Evolutionary conservation across 1,140 invertebrate species (phyloP).

Genomic region (Campoletis sonorensis): DNA sequence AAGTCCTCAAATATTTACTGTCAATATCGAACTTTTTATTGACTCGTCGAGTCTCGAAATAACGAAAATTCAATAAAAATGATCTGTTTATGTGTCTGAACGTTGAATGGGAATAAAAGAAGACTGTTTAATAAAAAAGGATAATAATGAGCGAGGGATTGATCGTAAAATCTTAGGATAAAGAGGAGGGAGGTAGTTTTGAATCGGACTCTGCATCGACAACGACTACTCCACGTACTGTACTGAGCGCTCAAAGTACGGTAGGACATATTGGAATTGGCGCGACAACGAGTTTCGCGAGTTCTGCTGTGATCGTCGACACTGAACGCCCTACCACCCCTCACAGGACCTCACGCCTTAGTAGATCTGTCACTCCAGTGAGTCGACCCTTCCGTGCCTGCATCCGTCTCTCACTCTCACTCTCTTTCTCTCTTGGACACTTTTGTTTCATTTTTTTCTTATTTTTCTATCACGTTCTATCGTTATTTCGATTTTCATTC

Average conservation of each 20-base stretch:
- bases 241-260: conserved; percentile 79
- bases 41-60: too few relatives aligned
- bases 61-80: too few relatives aligned
- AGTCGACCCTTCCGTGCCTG: conserved; percentile 62
- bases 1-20: too few relatives aligned
- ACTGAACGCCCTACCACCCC: conserved; percentile 77
- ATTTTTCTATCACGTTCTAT: conserved; percentile 26
- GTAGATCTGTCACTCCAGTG: conserved; percentile 72
- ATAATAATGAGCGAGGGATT: conserved; percentile 7
- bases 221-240: conserved; percentile 82
- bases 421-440: conserved; percentile 8
- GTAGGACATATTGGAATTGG: conserved; percentile 69
- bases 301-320: conserved; percentile 70
- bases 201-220: conserved; percentile 86
- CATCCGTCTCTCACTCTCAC: conserved; percentile 31
- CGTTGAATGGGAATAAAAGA: background rate
- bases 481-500: background rate
- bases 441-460: conserved; percentile 45
- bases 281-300: conserved; percentile 62
- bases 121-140: background rate
- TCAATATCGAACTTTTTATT: too few relatives aligned
- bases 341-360: conserved; percentile 71
- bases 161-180: conserved; percentile 74
- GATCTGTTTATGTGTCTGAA: too few relatives aligned
- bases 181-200: conserved; percentile 82